A percentile compares a stretch with the other conserved stretches of the same genome.
Conservation (phyloP, 2,113 vertebrate genomes). For the Bubo blakistoni region DNA sequence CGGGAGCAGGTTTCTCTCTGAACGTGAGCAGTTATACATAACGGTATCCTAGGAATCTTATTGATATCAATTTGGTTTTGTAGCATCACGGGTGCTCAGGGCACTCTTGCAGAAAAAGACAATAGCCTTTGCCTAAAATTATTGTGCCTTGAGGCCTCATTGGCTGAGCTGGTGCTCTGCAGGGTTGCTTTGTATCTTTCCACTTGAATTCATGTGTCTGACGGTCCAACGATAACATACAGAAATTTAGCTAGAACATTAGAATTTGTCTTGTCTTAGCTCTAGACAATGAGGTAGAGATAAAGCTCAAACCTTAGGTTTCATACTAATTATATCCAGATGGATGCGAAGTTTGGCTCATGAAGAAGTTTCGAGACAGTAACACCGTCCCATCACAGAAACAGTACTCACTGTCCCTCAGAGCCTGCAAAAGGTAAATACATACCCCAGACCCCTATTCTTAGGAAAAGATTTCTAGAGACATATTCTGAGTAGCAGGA, state of each 20-base stretch:
- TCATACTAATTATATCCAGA: background rate
- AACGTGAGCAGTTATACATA: background rate
- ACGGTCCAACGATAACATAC: background rate
- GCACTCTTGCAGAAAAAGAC: background rate
- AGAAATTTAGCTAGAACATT: background rate
- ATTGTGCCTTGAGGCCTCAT: background rate
- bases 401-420: background rate
- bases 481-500: background rate
- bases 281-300: background rate
- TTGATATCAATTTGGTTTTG: background rate
- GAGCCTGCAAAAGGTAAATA: background rate
- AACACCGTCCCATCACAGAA: background rate
- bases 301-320: background rate
- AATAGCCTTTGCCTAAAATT: background rate
- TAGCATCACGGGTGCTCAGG: background rate
- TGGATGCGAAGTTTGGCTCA: background rate
- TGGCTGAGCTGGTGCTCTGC: background rate
- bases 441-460: background rate
- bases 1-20: background rate
- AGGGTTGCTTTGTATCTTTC: background rate
- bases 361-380: background rate
- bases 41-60: accelerated
- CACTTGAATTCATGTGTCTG: background rate
- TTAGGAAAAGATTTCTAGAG: background rate
- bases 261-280: background rate